Evolutionary conservation across 2,888 invertebrate species (phyloP).

Genomic region (Epinotia ramella): DNA sequence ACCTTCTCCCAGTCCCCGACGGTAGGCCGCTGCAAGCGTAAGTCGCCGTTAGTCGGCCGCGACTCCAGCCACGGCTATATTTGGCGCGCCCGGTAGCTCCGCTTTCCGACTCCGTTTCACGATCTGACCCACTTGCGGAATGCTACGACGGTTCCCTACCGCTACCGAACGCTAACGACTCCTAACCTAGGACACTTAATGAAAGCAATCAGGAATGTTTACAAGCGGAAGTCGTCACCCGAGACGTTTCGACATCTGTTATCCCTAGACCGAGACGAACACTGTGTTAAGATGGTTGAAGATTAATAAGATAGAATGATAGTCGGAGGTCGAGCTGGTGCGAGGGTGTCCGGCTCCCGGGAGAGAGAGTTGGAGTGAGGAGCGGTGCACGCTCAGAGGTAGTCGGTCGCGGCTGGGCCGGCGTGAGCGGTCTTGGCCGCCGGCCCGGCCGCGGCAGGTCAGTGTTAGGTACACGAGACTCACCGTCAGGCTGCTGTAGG

Average conservation of each 20-base stretch:
- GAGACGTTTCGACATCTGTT: slow-evolving; percentile 48
- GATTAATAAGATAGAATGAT: slow-evolving; percentile 55
- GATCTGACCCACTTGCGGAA: slow-evolving; percentile 78
- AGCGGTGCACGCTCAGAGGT: slow-evolving; percentile 63
- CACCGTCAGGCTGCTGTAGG: slow-evolving; percentile 93
- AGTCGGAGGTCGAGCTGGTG: slow-evolving; percentile 75
- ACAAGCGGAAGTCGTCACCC: slow-evolving; percentile 67
- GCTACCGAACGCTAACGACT: slow-evolving; percentile 43
- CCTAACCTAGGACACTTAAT: slow-evolving; percentile 55
- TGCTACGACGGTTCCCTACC: slow-evolving; percentile 54
- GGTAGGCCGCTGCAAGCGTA: slow-evolving; percentile 89
- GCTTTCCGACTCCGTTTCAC: slow-evolving; percentile 74
- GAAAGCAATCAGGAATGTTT: slow-evolving; percentile 71
- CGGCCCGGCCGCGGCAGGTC: slow-evolving; percentile 45
- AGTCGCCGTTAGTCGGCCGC: slow-evolving; percentile 82
- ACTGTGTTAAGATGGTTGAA: slow-evolving; percentile 49
- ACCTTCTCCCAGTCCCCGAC: slow-evolving; percentile 95
- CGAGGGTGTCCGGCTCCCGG: slow-evolving; percentile 82
- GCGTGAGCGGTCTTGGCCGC: slow-evolving; percentile 18
- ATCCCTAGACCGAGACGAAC: slow-evolving; percentile 43
- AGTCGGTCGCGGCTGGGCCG: slow-evolving; percentile 27
- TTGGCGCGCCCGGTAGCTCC: slow-evolving; percentile 83
- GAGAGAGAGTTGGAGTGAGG: slow-evolving; percentile 73
- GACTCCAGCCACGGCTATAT: slow-evolving; percentile 85
- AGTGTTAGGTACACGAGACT: slow-evolving; percentile 70